phyloP scores from a whole-genome alignment of 2,113 vertebrate species.

The Bubo blakistoni region DNA sequence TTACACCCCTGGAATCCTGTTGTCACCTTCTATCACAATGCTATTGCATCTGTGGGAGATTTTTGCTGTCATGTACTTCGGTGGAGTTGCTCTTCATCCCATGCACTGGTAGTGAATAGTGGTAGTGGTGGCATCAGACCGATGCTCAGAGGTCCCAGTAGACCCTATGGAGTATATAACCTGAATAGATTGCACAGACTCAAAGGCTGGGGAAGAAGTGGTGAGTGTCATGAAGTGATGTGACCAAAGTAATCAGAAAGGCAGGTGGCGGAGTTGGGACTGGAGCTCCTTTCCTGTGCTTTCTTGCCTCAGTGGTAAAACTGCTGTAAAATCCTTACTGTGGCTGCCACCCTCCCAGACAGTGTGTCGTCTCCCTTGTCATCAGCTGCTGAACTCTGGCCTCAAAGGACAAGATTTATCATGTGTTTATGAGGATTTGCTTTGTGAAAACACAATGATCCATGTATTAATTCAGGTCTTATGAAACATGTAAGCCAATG shows the following conservation, averaged over 20 bases:
- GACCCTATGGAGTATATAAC: not conserved
- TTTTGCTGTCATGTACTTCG: not conserved
- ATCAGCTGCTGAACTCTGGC: not conserved
- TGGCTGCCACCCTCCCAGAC: not conserved
- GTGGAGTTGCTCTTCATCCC: not conserved
- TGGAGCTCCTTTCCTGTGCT: not conserved
- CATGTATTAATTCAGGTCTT: not conserved
- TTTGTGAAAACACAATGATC: not conserved
- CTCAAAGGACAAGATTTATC: not conserved
- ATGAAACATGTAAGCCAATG: not conserved
- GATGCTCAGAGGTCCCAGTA: not conserved
- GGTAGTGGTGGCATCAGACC: not conserved
- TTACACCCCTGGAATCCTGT: not conserved
- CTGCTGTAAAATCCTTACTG: not conserved
- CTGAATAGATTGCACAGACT: not conserved
- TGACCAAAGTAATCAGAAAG: not conserved
- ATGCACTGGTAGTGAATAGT: not conserved
- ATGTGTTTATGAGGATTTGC: not conserved
- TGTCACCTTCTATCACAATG: not conserved
- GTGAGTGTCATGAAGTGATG: not conserved
- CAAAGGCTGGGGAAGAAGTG: not conserved
- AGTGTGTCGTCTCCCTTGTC: fast-evolving
- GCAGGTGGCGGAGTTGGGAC: not conserved
- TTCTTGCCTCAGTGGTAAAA: not conserved
- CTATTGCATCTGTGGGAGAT: not conserved